Evolutionary conservation across 64 coral and sea anemone genomes (phyloP).

Genomic region (Acropora tenuis): DNA sequence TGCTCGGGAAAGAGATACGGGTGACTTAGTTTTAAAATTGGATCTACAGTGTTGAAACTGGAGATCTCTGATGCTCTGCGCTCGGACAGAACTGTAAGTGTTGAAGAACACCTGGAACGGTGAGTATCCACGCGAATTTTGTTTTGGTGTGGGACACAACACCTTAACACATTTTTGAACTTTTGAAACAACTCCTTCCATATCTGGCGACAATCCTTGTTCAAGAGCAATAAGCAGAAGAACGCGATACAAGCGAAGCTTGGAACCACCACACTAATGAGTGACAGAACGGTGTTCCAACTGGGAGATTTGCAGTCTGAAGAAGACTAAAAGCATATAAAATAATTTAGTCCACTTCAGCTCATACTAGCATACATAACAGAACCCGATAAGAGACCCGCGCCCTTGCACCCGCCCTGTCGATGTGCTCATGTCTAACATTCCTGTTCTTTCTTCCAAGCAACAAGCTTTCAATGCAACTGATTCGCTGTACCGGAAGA

Average conservation of each 20-base stretch:
- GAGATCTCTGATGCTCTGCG: conserved; percentile 40
- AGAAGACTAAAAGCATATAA: neutral
- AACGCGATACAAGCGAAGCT: conserved; percentile 76
- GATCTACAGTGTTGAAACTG: neutral
- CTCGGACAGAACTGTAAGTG: conserved; percentile 63
- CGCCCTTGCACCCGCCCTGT: too few relatives aligned
- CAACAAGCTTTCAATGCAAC: too few relatives aligned
- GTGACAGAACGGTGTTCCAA: conserved; percentile 28
- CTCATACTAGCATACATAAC: neutral
- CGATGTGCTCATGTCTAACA: too few relatives aligned
- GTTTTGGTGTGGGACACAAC: neutral
- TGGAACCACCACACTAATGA: conserved; percentile 64
- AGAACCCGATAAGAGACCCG: too few relatives aligned
- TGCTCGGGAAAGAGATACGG: neutral
- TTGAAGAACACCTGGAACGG: conserved; percentile 81
- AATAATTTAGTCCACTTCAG: neutral
- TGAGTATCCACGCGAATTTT: conserved; percentile 24
- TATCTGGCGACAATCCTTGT: conserved; percentile 89
- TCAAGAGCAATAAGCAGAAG: conserved; percentile 88
- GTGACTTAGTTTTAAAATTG: neutral
- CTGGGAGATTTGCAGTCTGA: conserved; percentile 58
- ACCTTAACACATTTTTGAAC: conserved; percentile 20
- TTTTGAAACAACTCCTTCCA: conserved; percentile 64
- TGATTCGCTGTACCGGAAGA: too few relatives aligned
- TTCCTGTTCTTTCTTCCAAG: too few relatives aligned